These are phyloP conservation scores for Pantherophis vulpinus DNA, from an alignment of 2,797 vertebrate species.

Conservation along the genomic window DNA sequence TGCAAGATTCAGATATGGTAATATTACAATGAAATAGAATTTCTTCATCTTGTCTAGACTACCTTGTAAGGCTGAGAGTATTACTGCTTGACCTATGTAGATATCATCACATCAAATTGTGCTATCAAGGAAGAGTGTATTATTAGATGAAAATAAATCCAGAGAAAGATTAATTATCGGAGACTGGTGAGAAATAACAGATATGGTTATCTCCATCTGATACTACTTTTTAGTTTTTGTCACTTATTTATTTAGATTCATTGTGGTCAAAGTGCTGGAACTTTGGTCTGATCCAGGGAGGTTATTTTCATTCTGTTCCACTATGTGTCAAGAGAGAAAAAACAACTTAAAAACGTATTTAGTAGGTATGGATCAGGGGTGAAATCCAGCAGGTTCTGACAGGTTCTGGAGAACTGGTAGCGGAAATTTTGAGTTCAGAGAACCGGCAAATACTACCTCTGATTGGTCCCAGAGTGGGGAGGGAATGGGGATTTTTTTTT, in stretches of 20 bases:
- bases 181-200: neutral
- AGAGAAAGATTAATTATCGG: neutral
- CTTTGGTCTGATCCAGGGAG: neutral
- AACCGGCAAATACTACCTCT: no score
- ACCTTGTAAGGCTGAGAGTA: neutral
- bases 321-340: neutral
- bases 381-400: no score
- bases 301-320: neutral
- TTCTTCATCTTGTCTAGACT: neutral
- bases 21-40: neutral
- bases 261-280: neutral
- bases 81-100: neutral
- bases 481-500: no score
- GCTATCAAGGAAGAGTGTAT: neutral
- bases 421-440: no score
- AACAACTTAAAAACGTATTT: neutral
- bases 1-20: neutral
- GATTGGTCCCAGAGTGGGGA: no score
- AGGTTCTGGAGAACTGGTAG: no score
- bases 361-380: neutral
- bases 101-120: neutral
- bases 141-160: neutral
- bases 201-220: neutral
- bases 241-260: neutral
- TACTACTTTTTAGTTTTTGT: neutral